Evolutionary conservation across 2,113 vertebrate genomes (phyloP), one percentile per base, ranked within the genome.

Genomic region (Odocoileus virginianus): DNA sequence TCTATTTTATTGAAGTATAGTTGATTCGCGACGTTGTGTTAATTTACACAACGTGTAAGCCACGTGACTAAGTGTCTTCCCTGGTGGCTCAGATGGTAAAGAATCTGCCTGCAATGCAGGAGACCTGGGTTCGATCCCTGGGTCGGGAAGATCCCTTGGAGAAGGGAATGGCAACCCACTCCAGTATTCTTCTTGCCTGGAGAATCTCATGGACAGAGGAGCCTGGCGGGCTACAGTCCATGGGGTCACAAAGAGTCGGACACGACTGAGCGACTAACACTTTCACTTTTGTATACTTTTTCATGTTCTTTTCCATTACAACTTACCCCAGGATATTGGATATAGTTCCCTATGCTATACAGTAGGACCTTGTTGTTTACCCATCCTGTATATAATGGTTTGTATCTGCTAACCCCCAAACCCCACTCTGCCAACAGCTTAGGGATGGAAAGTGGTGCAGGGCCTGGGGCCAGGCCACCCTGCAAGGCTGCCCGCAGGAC

Each of bases 401-500:
- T 33, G 15, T 6, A 30, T 12, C 9, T 52, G 45, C 45, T 81
- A 17, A 33, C 14, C 28, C 45, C 28, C 45, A 50, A 6, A 3
- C 19, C 45, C 76, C 76, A 47, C 1, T 30, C 36, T 4, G 11
- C 27, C 23, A 43, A 6, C 45, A 16, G 17, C 45, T 5, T 4
- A n/a, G 40, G 54, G 89, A n/a, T 13, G 12, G 52, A 54, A 74
- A 27, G 5, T 1, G 33, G 10, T 6, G 3, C 27, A 2, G 2
- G 17, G 33, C 36, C 76, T 10, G 15, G 11, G 30, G 21, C 3
- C 16, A 16, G 86, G 61, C 40, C 2, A 4, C 50, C 23, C 28
- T 7, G 58, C 30, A 10, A n/a, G 85, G 27, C 71, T 27, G 30
- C 19, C 3, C 4, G 0, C 28, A 30, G 3, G 11, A 23, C 0